These are phyloP conservation scores for Drosophila emarginata DNA, from an alignment of 2,888 invertebrate species.

Conservation along the genomic window DNA sequence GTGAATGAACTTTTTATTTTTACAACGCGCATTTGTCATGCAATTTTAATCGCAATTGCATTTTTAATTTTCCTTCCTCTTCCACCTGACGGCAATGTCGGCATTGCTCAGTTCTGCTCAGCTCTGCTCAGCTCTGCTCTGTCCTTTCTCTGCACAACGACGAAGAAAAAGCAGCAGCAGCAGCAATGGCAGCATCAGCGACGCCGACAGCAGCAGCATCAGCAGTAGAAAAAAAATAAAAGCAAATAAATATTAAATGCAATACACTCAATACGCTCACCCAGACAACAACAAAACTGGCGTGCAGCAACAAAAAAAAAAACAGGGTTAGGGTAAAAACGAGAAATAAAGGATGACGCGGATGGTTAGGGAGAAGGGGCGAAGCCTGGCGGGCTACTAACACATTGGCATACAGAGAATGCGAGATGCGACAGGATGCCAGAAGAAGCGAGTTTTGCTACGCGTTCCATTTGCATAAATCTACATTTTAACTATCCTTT, in stretches of 20 bases:
- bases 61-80: slow-evolving; percentile 76
- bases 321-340: neutral
- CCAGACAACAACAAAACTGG: slow-evolving; percentile 33
- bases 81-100: slow-evolving; percentile 56
- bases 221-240: slow-evolving; percentile 51
- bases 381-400: slow-evolving; percentile 46
- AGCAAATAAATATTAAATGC: slow-evolving; percentile 77
- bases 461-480: slow-evolving; percentile 68
- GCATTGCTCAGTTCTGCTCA: neutral
- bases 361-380: neutral
- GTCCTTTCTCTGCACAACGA: slow-evolving; percentile 17
- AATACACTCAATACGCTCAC: slow-evolving; percentile 69
- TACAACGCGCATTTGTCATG: slow-evolving; percentile 66
- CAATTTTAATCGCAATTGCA: slow-evolving; percentile 75
- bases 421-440: slow-evolving; percentile 47
- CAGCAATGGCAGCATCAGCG: slow-evolving; percentile 12
- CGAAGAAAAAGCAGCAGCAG: slow-evolving; percentile 50
- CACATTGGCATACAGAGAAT: slow-evolving; percentile 47
- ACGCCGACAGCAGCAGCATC: neutral
- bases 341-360: neutral
- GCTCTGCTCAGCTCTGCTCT: slow-evolving; percentile 5
- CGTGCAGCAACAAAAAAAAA: slow-evolving; percentile 52
- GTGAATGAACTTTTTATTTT: neutral
- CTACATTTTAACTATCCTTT: slow-evolving; percentile 68
- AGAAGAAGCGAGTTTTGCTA: slow-evolving; percentile 32